Conservation (phyloP, 2,113 vertebrate genomes). For the Chrysemys picta region DNA sequence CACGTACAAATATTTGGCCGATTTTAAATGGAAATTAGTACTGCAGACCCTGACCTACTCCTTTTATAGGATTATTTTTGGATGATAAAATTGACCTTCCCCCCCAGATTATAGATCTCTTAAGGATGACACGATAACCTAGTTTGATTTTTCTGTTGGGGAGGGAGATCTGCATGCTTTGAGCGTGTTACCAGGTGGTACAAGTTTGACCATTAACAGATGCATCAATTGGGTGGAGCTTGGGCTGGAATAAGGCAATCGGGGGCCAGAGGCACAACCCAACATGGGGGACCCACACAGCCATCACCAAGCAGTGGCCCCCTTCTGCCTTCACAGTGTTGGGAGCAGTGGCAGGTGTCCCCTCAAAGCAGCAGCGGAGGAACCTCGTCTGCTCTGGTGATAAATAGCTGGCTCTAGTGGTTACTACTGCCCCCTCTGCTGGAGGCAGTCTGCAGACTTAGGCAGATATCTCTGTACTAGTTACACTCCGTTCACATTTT, state of each 20-base stretch:
- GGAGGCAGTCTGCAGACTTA: neutral
- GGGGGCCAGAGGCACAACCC: neutral
- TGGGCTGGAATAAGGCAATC: neutral
- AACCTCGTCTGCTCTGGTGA: neutral
- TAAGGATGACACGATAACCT: neutral
- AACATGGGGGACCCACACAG: neutral
- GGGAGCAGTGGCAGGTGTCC: neutral
- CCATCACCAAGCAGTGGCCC: neutral
- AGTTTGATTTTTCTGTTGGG: fast-evolving
- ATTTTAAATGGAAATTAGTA: neutral
- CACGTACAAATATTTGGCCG: neutral
- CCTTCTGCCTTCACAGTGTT: neutral
- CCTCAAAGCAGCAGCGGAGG: neutral
- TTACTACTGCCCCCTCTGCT: neutral
- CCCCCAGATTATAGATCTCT: neutral
- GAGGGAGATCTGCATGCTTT: neutral
- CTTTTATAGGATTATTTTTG: neutral
- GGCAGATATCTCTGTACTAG: neutral
- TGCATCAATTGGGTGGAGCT: neutral
- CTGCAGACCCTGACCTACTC: neutral
- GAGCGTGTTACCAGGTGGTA: neutral
- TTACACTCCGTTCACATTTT: neutral
- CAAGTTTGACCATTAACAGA: fast-evolving
- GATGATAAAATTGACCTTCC: neutral
- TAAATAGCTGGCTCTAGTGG: neutral